phyloP scores from a whole-genome alignment of 2,113 vertebrate genomes.

The Petromus typicus region DNA sequence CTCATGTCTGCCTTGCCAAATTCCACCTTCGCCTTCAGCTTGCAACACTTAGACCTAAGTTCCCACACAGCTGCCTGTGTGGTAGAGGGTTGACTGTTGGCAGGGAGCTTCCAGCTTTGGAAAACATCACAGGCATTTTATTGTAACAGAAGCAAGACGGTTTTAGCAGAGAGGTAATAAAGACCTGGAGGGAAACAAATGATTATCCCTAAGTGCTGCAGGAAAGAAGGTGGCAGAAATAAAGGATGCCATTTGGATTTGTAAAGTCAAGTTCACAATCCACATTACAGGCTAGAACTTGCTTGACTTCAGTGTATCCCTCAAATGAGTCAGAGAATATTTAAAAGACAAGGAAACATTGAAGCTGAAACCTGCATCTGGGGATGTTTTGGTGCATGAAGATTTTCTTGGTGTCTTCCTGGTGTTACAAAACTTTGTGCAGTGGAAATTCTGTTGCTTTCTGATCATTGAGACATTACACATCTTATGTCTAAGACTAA shows the following conservation, averaged over 20 bases:
- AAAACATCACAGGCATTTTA: constrained; percentile 65
- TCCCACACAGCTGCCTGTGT: constrained; percentile 28
- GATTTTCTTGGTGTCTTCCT: not conserved
- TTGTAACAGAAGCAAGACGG: not conserved
- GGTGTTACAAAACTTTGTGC: not conserved
- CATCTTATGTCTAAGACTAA: not conserved
- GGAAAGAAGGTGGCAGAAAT: constrained; percentile 40
- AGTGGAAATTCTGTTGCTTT: constrained; percentile 31
- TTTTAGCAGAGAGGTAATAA: not conserved
- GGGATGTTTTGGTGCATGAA: not conserved
- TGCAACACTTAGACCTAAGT: constrained; percentile 18
- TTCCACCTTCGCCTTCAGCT: constrained; percentile 39
- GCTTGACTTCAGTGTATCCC: constrained; percentile 40
- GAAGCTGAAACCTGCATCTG: not conserved
- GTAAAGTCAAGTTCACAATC: not conserved
- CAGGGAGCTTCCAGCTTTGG: constrained; percentile 57
- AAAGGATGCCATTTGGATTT: not conserved
- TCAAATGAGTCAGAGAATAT: not conserved
- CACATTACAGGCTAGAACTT: constrained; percentile 51
- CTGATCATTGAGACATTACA: not conserved
- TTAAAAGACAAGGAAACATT: not conserved
- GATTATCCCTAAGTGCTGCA: not conserved
- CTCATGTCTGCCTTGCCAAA: not conserved
- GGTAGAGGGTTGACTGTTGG: constrained; percentile 18
- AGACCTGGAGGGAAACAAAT: constrained; percentile 61